Conservation (phyloP, 2,888 invertebrate genomes). For the Cephus sareptanus region DNA sequence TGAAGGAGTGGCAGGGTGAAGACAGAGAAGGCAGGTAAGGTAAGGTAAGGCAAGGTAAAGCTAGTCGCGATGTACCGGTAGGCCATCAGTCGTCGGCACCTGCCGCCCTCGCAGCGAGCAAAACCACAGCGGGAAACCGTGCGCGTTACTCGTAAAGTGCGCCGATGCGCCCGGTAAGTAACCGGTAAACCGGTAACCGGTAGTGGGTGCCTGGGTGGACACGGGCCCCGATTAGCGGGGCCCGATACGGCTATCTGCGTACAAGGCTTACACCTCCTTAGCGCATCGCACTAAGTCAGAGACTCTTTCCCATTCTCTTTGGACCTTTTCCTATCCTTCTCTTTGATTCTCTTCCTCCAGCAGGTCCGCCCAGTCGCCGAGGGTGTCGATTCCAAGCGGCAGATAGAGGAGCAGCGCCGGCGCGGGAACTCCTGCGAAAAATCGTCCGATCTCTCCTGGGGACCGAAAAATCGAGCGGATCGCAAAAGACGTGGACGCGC, state of each 20-base stretch:
- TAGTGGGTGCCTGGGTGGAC: constrained; percentile 48
- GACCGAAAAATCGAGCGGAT: constrained; percentile 36
- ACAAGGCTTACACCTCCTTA: constrained; percentile 50
- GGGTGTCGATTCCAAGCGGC: constrained; percentile 46
- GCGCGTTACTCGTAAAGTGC: constrained; percentile 2
- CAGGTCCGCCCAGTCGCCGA: not conserved
- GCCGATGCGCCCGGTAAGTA: not conserved
- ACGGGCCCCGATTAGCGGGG: constrained; percentile 38
- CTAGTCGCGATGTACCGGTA: not conserved
- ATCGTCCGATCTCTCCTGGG: constrained; percentile 20
- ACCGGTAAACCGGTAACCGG: constrained; percentile 28
- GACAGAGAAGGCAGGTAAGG: not conserved
- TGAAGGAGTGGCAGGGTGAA: not conserved
- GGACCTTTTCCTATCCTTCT: not conserved
- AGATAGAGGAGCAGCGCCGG: constrained; percentile 37
- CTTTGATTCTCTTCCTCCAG: not conserved
- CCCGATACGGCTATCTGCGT: constrained; percentile 46
- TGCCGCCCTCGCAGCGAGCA: constrained; percentile 15
- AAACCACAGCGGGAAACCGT: not conserved
- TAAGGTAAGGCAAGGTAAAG: not conserved
- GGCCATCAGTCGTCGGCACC: constrained; percentile 9
- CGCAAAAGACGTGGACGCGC: constrained; percentile 27
- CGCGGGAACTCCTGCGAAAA: constrained; percentile 20
- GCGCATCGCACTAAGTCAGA: constrained; percentile 28
- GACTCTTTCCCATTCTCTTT: not conserved